A percentile compares a stretch with the other conserved stretches of the same genome.
phyloP scores from a whole-genome alignment of 2,888 invertebrate genomes.

The Caenorhabditis virilis region DNA sequence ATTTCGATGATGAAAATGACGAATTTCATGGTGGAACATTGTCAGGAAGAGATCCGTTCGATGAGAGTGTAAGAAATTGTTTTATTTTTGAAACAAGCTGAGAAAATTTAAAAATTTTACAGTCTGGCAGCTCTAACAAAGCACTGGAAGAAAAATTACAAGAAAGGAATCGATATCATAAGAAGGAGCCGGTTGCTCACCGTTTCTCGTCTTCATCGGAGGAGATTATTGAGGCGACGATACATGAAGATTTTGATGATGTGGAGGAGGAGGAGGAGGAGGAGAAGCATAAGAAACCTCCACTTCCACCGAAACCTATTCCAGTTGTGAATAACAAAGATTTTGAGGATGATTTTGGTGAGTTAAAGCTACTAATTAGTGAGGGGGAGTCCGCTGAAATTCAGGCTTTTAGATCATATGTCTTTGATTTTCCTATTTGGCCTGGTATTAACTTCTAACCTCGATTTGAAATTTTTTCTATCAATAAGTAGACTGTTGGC shows the following conservation, averaged over 20 bases:
- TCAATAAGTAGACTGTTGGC: too few species aligned
- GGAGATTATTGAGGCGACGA: slow-evolving; percentile 47
- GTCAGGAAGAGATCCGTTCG: slow-evolving; percentile 53
- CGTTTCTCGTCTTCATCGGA: slow-evolving; percentile 48
- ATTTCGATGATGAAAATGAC: slow-evolving; percentile 25
- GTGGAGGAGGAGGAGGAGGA: slow-evolving; percentile 22
- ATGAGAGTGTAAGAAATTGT: slow-evolving; percentile 19
- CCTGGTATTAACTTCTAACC: too few species aligned
- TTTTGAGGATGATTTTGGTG: slow-evolving; percentile 25
- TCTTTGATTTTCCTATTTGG: too few species aligned
- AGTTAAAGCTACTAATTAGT: neutral
- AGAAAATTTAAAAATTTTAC: neutral
- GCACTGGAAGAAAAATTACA: neutral
- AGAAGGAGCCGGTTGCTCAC: slow-evolving; percentile 31
- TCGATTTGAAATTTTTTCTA: too few species aligned
- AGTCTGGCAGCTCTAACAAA: slow-evolving; percentile 26
- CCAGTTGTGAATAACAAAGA: slow-evolving; percentile 22
- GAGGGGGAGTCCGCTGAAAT: neutral
- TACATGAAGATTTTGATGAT: slow-evolving; percentile 40
- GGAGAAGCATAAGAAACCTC: neutral
- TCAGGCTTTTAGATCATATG: too few species aligned
- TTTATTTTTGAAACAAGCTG: neutral
- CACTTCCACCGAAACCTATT: slow-evolving; percentile 23
- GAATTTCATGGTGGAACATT: slow-evolving; percentile 40
- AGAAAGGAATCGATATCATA: slow-evolving; percentile 19